These are phyloP conservation scores for Gobionotothen gibberifrons DNA, from an alignment of 2,797 vertebrate species.

Conservation along the genomic window DNA sequence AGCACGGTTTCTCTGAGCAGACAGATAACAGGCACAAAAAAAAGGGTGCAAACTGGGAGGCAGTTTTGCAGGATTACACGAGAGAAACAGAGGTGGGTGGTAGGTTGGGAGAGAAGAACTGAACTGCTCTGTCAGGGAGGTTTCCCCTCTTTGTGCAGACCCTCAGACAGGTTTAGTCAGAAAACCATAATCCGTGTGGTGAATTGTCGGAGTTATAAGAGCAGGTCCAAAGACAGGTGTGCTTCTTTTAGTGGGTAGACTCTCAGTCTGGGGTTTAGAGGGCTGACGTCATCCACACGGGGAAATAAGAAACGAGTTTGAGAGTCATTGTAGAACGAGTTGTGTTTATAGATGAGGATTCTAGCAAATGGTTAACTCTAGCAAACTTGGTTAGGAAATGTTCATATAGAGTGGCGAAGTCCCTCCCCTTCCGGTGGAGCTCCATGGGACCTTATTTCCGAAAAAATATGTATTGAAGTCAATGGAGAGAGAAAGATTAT, in stretches of 20 bases:
- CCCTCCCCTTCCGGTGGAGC: too few relatives aligned
- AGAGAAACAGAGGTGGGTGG: slow-evolving; percentile 45
- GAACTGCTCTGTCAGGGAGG: slow-evolving; percentile 43
- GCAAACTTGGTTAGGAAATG: too few relatives aligned
- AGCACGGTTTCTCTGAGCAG: slow-evolving; percentile 38
- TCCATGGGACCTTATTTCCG: too few relatives aligned
- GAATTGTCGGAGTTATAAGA: slow-evolving; percentile 39
- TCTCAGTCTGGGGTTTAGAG: slow-evolving; percentile 33
- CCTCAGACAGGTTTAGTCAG: slow-evolving; percentile 46
- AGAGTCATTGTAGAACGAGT: not conserved
- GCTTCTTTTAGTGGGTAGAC: slow-evolving; percentile 18
- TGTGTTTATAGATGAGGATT: slow-evolving; percentile 16
- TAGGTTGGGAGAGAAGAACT: slow-evolving; percentile 32
- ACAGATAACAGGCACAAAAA: slow-evolving; percentile 36
- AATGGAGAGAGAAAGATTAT: too few relatives aligned
- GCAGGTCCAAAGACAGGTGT: slow-evolving; percentile 60
- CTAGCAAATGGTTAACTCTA: not conserved
- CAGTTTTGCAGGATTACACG: slow-evolving; percentile 52
- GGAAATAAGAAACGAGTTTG: slow-evolving; percentile 6
- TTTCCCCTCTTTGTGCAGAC: slow-evolving; percentile 62
- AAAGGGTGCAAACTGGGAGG: slow-evolving; percentile 27
- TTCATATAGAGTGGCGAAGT: too few relatives aligned
- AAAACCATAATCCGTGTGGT: slow-evolving; percentile 51
- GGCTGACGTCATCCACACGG: slow-evolving; percentile 32
- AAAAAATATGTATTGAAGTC: too few relatives aligned